A percentile compares a stretch with the other conserved stretches of the same genome.
phyloP scores from a whole-genome alignment of 23 tunicate species.

The Ascidia mentula region DNA sequence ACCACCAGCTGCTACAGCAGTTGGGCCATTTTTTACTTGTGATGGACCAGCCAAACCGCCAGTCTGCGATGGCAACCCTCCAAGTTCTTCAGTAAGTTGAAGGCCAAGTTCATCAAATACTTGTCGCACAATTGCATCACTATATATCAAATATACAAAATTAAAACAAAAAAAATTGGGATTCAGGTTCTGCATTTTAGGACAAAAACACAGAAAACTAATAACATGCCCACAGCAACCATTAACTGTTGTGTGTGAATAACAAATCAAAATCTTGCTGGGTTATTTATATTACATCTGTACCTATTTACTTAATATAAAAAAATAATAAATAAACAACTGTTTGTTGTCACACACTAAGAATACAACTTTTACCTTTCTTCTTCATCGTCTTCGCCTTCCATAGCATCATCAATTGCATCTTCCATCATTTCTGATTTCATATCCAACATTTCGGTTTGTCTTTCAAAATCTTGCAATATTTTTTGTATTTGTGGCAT shows the following conservation, averaged over 20 bases:
- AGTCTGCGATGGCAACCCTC: constrained; percentile 60
- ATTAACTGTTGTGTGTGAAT: too few species aligned
- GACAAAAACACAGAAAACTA: too few species aligned
- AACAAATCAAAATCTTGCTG: too few species aligned
- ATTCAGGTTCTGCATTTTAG: too few species aligned
- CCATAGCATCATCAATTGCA: constrained; percentile 99
- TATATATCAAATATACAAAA: too few species aligned
- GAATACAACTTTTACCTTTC: constrained; percentile 82
- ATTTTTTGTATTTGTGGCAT: constrained; percentile 99
- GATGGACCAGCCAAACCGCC: constrained; percentile 57
- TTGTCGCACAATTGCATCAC: constrained; percentile 88
- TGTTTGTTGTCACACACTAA: too few species aligned
- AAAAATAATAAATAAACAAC: too few species aligned
- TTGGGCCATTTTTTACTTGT: constrained; percentile 29
- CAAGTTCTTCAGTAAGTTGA: constrained; percentile 82
- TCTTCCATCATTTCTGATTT: constrained; percentile 99
- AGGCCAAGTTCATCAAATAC: constrained; percentile 91
- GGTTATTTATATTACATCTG: too few species aligned
- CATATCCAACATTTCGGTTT: constrained; percentile 95
- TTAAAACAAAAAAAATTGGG: too few species aligned
- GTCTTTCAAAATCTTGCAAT: constrained; percentile 97
- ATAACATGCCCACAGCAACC: too few species aligned
- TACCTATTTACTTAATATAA: too few species aligned
- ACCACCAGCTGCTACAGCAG: constrained; percentile 66
- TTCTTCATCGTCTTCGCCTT: constrained; percentile 95